Conservation (phyloP, 2,888 invertebrate genomes). For the Acanthosepion esculentum region DNA sequence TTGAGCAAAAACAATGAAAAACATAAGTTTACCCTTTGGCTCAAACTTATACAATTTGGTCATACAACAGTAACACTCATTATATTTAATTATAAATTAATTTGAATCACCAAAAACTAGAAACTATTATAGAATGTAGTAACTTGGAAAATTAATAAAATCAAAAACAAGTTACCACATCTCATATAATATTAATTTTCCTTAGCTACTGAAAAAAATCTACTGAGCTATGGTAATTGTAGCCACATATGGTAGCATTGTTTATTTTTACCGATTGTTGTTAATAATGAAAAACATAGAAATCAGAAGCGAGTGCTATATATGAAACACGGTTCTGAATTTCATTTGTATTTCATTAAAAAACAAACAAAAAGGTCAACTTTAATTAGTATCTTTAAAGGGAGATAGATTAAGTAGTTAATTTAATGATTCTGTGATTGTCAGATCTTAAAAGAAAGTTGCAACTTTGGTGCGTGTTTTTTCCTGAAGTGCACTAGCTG, state of each 20-base stretch:
- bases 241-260: background rate
- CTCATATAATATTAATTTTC: background rate
- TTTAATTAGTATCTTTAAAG: background rate
- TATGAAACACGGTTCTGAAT: background rate
- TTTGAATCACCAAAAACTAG: background rate
- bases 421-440: conserved; percentile 34
- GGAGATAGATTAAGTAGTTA: background rate
- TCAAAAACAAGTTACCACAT: background rate
- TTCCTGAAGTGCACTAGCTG: conserved; percentile 44
- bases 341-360: background rate
- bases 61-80: background rate
- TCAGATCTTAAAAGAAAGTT: conserved; percentile 42
- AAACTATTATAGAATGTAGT: no score
- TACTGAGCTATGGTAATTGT: background rate
- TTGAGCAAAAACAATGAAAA: background rate
- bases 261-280: background rate
- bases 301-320: background rate
- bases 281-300: background rate
- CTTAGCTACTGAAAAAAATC: background rate
- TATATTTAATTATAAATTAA: no score
- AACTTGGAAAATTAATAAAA: background rate
- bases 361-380: background rate
- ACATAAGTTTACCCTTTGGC: background rate
- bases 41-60: background rate
- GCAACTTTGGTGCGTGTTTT: conserved; percentile 45